Percentiles rank a stretch among this genome's conserved stretches.
These are phyloP conservation scores for Poicephalus gulielmi DNA, from an alignment of 2,113 vertebrate genomes.

Conservation along the genomic window DNA sequence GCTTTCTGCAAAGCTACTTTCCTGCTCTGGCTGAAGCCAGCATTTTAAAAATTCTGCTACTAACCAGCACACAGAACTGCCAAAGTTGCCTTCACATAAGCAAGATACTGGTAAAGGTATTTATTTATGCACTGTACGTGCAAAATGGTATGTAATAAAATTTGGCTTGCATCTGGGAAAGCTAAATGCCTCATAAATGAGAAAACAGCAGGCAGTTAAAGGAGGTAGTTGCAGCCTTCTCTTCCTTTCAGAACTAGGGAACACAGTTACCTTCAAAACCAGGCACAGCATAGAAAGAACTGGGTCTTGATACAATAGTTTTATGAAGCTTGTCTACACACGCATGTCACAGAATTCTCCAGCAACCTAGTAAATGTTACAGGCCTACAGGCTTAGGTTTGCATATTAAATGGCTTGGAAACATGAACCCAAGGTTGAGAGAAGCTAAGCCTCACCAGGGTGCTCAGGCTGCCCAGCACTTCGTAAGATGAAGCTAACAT, in stretches of 20 bases:
- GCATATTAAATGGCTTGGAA: slow-evolving; percentile 20
- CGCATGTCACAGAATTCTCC: neutral
- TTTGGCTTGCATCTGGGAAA: neutral
- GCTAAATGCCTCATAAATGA: neutral
- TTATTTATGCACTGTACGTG: neutral
- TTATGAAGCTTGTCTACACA: neutral
- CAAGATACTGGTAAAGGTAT: neutral
- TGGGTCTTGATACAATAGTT: neutral
- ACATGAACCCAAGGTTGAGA: neutral
- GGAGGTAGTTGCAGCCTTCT: neutral
- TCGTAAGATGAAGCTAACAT: neutral
- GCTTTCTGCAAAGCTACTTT: slow-evolving; percentile 8
- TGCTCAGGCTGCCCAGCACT: neutral
- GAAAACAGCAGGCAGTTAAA: neutral
- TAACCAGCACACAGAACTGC: neutral
- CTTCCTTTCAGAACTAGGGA: neutral
- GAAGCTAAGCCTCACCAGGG: neutral
- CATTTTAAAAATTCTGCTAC: neutral
- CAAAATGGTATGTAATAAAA: neutral
- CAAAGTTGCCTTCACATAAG: neutral
- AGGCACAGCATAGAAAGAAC: neutral
- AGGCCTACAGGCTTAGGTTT: neutral
- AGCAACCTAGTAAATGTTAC: neutral
- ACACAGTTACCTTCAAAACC: neutral
- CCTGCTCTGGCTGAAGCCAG: neutral